Evolutionary conservation across 1,140 invertebrate species (phyloP).

Genomic region (Temnothorax nylanderi): DNA sequence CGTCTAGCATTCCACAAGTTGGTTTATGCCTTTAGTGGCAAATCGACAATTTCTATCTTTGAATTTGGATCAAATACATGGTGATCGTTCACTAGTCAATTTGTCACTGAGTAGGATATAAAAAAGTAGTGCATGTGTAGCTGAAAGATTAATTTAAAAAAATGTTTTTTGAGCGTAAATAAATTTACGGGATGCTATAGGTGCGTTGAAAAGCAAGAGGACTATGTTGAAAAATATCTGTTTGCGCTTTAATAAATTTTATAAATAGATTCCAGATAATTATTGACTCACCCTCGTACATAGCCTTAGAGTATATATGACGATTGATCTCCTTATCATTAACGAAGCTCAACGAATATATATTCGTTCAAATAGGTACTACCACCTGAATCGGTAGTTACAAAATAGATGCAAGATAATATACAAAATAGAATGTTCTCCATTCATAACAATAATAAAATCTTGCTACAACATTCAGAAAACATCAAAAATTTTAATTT

Average conservation of each 20-base stretch:
- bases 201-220: background rate
- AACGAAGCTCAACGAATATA: background rate
- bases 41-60: background rate
- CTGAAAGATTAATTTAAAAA: background rate
- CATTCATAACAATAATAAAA: slow-evolving; percentile 18
- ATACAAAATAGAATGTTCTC: slow-evolving; percentile 9
- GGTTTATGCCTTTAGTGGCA: background rate
- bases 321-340: background rate
- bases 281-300: background rate
- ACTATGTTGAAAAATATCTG: background rate
- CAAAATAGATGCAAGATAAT: background rate
- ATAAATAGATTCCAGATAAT: background rate
- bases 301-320: background rate
- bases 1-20: background rate
- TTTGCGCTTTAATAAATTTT: background rate
- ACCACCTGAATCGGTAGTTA: background rate
- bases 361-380: background rate
- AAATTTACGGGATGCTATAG: background rate
- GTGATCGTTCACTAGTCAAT: background rate
- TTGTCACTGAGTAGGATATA: background rate
- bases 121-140: background rate
- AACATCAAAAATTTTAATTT: slow-evolving; percentile 1
- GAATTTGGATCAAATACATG: background rate
- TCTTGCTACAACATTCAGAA: background rate
- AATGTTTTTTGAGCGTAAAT: background rate